These are phyloP conservation scores for Stenolophus ochropezus DNA, from an alignment of 2,888 invertebrate species.

Conservation along the genomic window DNA sequence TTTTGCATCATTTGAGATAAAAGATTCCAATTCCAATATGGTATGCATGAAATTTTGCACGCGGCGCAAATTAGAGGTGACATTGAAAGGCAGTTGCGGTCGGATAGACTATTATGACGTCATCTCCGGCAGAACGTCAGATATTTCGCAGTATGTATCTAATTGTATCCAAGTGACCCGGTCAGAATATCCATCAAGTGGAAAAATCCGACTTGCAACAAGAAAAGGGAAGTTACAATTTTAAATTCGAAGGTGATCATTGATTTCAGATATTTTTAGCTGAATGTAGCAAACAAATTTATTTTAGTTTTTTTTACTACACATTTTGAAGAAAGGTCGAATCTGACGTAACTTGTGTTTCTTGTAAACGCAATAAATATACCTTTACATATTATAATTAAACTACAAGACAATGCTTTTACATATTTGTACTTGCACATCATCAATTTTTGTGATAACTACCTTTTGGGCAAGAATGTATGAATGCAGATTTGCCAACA, in stretches of 20 bases:
- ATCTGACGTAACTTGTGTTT: conserved; percentile 6
- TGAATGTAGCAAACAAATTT: conserved; percentile 1
- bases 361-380: conserved; percentile 11
- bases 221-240: neutral
- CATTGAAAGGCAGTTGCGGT: conserved; percentile 33
- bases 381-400: neutral
- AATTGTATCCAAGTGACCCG: conserved; percentile 25
- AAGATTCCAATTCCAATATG: neutral
- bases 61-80: conserved; percentile 24
- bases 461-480: neutral
- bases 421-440: neutral
- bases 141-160: conserved; percentile 32
- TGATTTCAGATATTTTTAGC: neutral
- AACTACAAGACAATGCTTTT: neutral
- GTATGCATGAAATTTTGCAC: conserved; percentile 27
- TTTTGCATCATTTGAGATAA: conserved; percentile 20
- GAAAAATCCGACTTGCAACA: no score
- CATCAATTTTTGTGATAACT: conserved; percentile 17
- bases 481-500: neutral
- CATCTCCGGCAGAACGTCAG: conserved; percentile 25
- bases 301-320: conserved; percentile 7
- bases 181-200: neutral
- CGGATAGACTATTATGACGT: conserved; percentile 42
- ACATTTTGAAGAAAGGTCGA: conserved; percentile 21
- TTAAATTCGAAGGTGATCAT: neutral